Percentiles rank a stretch among this genome's conserved stretches.
These are phyloP conservation scores for Epinephelus coioides DNA, from an alignment of 2,797 vertebrate genomes.

Conservation along the genomic window DNA sequence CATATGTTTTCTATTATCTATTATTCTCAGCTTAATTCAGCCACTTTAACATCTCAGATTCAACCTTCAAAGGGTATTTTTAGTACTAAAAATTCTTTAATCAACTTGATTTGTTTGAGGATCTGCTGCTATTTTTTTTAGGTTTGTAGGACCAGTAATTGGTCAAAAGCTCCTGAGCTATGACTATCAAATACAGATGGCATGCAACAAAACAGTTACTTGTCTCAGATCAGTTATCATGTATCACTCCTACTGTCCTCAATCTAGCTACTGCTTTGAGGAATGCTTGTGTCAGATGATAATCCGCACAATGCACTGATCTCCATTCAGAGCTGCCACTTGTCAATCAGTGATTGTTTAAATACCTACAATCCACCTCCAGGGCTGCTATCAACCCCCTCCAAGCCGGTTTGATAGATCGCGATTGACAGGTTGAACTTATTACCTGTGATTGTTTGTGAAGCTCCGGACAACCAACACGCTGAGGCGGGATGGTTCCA, in stretches of 20 bases:
- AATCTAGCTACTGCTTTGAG: neutral
- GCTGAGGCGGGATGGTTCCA: neutral
- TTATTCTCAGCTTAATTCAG: neutral
- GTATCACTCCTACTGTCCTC: neutral
- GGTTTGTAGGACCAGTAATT: neutral
- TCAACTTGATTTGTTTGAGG: neutral
- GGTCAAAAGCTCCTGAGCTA: neutral
- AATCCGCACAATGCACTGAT: slow-evolving; percentile 18
- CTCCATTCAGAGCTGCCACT: slow-evolving; percentile 18
- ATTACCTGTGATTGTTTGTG: slow-evolving; percentile 18
- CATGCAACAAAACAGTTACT: neutral
- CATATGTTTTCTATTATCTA: neutral
- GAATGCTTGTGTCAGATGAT: slow-evolving; percentile 25
- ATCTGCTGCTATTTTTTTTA: neutral
- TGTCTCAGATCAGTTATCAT: slow-evolving; percentile 1
- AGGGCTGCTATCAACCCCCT: neutral
- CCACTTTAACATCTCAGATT: no score
- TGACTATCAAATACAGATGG: neutral
- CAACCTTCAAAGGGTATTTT: neutral
- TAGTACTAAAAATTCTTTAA: neutral
- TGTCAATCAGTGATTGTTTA: slow-evolving; percentile 47
- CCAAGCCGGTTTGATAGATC: slow-evolving; percentile 2
- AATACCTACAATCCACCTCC: slow-evolving; percentile 39
- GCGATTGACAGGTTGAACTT: slow-evolving; percentile 40
- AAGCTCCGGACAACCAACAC: neutral